These are phyloP conservation scores for Augochlorella aurata DNA, from an alignment of 2,888 invertebrate genomes.

Conservation along the genomic window DNA sequence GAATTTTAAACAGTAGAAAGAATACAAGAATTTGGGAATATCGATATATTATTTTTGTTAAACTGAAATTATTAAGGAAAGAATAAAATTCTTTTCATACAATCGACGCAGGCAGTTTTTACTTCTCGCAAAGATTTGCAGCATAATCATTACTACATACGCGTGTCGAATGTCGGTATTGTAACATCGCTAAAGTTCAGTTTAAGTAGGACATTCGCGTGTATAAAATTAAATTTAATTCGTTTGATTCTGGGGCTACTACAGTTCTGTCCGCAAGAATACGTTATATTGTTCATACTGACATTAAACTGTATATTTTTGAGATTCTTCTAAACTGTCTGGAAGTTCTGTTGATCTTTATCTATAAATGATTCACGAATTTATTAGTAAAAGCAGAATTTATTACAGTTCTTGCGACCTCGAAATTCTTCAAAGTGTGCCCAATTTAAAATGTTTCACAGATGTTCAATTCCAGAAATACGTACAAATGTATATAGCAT, in stretches of 20 bases:
- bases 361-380: background rate
- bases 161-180: too few relatives aligned
- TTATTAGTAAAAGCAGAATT: background rate
- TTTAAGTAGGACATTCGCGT: background rate
- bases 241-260: background rate
- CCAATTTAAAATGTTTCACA: background rate
- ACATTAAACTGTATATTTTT: background rate
- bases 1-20: too few relatives aligned
- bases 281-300: background rate
- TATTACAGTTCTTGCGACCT: background rate
- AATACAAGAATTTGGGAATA: too few relatives aligned
- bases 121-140: too few relatives aligned
- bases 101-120: too few relatives aligned
- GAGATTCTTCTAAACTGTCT: background rate
- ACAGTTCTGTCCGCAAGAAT: background rate
- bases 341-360: conserved; percentile 2
- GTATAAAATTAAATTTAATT: too few relatives aligned
- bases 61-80: too few relatives aligned
- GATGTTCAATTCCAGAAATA: background rate
- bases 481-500: background rate
- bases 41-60: too few relatives aligned
- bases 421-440: background rate
- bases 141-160: too few relatives aligned
- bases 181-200: too few relatives aligned
- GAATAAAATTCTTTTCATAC: too few relatives aligned